These are phyloP conservation scores for Halisarca cf. caerulea DNA, from an alignment of 37 sponge, comb jelly and placozoan genomes.

Conservation along the genomic window DNA sequence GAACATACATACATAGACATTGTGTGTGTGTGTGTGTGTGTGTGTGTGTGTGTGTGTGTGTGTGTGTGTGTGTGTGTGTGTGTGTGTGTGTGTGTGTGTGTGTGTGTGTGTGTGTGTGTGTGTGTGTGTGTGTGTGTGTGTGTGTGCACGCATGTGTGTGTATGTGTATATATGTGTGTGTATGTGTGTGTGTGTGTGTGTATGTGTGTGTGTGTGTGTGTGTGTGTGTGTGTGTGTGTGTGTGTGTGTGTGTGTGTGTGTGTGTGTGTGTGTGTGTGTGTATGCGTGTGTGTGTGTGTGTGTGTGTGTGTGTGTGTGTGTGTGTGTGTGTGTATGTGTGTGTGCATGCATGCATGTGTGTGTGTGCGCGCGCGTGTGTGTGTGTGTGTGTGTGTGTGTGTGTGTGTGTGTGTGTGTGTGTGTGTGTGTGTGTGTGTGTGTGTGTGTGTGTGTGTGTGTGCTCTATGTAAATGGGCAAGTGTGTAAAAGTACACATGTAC, in stretches of 20 bases:
- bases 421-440: not conserved
- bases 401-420: constrained; percentile 24
- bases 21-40: not conserved
- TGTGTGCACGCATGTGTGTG: too few relatives aligned
- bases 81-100: constrained; percentile 24
- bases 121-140: not conserved
- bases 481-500: too few relatives aligned
- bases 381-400: constrained; percentile 24
- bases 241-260: constrained; percentile 24
- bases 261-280: constrained; percentile 24
- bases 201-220: not conserved
- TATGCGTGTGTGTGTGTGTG: constrained; percentile 17
- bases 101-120: constrained; percentile 24
- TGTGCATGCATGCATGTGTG: not conserved
- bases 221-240: constrained; percentile 1
- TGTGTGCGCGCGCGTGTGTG: constrained; percentile 9
- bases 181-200: not conserved
- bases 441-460: not conserved
- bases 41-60: constrained; percentile 1
- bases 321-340: not conserved
- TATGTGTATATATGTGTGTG: not conserved
- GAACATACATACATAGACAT: too few relatives aligned
- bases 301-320: not conserved
- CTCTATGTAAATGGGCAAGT: too few relatives aligned
- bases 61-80: constrained; percentile 24